These are phyloP conservation scores for Odontamblyopus lacepedii DNA, from an alignment of 2,797 vertebrate species.

Conservation along the genomic window DNA sequence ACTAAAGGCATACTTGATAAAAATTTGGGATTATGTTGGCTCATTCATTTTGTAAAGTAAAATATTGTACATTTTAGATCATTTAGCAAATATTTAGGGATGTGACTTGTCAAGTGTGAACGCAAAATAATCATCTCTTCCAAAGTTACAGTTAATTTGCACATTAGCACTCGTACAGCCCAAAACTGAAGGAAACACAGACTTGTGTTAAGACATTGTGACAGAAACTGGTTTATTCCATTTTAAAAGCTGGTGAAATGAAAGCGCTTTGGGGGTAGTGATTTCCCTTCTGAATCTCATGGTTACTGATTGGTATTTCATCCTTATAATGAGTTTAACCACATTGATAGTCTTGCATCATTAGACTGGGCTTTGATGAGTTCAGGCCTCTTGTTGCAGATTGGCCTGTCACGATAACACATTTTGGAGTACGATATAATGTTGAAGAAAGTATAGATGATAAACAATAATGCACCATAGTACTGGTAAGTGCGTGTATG, in stretches of 20 bases:
- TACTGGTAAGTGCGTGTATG: too few species aligned
- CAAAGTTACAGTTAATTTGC: background rate
- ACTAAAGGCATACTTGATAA: background rate
- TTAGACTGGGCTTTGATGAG: slow-evolving; percentile 31
- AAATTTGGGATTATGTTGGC: background rate
- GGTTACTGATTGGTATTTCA: slow-evolving; percentile 14
- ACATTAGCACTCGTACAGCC: background rate
- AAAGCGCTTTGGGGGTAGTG: background rate
- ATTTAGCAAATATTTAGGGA: background rate
- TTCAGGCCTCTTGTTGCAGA: slow-evolving; percentile 31
- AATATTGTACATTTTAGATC: background rate
- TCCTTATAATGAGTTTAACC: slow-evolving; percentile 18
- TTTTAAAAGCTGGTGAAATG: background rate
- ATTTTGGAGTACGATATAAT: too few species aligned
- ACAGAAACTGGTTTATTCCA: background rate
- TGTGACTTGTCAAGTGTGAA: background rate
- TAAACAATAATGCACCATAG: too few species aligned
- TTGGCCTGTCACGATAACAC: too few species aligned
- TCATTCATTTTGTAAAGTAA: background rate
- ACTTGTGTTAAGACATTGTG: background rate
- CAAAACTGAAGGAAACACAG: background rate
- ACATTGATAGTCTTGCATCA: slow-evolving; percentile 15
- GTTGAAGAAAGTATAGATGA: too few species aligned
- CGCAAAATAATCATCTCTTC: background rate
- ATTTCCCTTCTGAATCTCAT: slow-evolving; percentile 1